A percentile compares a stretch with the other conserved stretches of the same genome.
Evolutionary conservation across 2,797 vertebrate species (phyloP).

Genomic region (Ceyx erithaca): DNA sequence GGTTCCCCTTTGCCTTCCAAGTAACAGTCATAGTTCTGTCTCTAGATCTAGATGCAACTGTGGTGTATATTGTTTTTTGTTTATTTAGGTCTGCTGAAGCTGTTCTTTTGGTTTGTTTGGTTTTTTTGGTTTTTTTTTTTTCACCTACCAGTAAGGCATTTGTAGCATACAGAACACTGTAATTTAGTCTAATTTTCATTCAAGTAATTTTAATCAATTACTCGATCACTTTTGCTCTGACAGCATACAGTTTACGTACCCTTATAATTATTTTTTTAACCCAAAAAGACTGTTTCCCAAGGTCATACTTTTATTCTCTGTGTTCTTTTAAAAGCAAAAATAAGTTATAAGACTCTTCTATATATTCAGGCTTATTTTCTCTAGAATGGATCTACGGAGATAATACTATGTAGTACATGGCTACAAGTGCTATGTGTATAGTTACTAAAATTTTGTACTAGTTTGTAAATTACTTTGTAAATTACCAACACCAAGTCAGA

Average conservation of each 20-base stretch:
- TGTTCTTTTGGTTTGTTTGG: background rate
- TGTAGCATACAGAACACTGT: background rate
- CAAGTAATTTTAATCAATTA: background rate
- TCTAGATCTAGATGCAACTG: rapidly evolving
- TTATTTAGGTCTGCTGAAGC: rapidly evolving
- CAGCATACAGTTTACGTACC: background rate
- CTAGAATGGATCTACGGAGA: background rate
- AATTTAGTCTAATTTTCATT: background rate
- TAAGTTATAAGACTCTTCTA: background rate
- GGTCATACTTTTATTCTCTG: background rate
- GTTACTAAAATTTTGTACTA: background rate
- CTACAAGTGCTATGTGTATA: background rate
- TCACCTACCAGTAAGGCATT: background rate
- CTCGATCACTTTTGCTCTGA: background rate
- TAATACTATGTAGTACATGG: rapidly evolving
- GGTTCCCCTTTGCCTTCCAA: background rate
- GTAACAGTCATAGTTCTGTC: background rate
- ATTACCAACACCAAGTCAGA: background rate
- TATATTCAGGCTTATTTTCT: background rate
- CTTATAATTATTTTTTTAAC: background rate
- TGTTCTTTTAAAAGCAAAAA: background rate
- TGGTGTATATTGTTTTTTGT: background rate
- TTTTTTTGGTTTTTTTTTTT: background rate
- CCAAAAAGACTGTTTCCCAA: background rate
- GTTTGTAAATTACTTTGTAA: background rate